Percentiles rank a stretch among this genome's conserved stretches.
phyloP scores from a whole-genome alignment of 2,113 vertebrate genomes.

The Platysteira castanea region DNA sequence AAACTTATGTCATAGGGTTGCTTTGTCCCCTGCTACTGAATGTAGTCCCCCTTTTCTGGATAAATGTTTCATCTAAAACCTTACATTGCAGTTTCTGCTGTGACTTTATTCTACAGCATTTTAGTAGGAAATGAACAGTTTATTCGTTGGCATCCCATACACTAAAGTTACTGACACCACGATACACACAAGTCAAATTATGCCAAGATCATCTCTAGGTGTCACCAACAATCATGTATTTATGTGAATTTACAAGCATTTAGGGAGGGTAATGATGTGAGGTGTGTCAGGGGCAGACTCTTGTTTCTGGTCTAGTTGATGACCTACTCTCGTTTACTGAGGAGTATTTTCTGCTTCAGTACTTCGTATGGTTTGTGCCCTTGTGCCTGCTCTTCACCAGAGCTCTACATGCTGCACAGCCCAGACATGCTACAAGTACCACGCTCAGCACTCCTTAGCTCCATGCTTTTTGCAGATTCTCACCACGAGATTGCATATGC shows the following conservation, averaged over 20 bases:
- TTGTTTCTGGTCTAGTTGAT: background rate
- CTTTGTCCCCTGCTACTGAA: background rate
- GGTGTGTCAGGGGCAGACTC: background rate
- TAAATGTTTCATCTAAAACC: background rate
- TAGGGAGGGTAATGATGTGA: background rate
- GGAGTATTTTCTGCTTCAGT: background rate
- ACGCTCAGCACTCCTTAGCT: background rate
- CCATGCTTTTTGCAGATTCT: background rate
- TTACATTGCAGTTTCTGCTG: background rate
- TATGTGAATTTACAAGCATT: background rate
- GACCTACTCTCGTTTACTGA: rapidly evolving
- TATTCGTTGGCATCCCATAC: background rate
- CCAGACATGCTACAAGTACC: rapidly evolving
- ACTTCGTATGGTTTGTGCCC: background rate
- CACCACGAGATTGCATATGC: too few relatives aligned
- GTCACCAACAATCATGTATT: background rate
- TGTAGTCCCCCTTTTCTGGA: background rate
- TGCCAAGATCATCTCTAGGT: background rate
- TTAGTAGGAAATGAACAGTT: background rate
- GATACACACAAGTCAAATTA: background rate
- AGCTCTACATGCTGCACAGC: background rate
- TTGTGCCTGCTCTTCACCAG: background rate
- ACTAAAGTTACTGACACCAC: background rate
- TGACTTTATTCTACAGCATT: background rate
- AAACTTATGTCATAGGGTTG: background rate